A percentile compares a stretch with the other conserved stretches of the same genome.
Conservation (phyloP, 2,797 vertebrate genomes). For the Botia almorhae region DNA sequence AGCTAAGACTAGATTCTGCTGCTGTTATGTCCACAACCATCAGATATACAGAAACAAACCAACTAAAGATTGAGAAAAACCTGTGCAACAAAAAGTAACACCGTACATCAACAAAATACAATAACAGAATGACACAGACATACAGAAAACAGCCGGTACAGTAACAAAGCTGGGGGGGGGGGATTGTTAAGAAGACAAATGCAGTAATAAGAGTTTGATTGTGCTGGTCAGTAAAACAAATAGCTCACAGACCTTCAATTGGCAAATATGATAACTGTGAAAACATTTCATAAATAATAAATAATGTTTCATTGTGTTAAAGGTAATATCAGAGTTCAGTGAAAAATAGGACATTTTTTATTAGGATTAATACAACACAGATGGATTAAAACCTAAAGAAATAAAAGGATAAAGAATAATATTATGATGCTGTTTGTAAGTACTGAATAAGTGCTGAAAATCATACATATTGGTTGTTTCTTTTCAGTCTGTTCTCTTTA, state of each 20-base stretch:
- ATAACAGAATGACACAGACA: not conserved
- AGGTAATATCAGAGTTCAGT: conserved; percentile 14
- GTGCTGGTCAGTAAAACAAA: conserved; percentile 15
- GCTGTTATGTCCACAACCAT: not conserved
- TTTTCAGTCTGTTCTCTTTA: not conserved
- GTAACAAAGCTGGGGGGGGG: conserved; percentile 54
- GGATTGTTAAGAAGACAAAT: conserved; percentile 49
- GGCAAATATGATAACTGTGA: not conserved
- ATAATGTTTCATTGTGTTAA: conserved; percentile 9
- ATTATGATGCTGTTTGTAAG: not conserved
- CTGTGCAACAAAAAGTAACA: not conserved
- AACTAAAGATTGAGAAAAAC: not conserved
- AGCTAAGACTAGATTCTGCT: conserved; percentile 1
- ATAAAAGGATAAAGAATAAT: not conserved
- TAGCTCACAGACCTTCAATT: not conserved
- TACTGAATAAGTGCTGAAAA: not conserved
- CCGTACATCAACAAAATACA: not conserved
- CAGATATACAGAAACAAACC: not conserved
- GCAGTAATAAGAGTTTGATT: conserved; percentile 49
- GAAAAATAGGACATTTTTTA: conserved; percentile 9
- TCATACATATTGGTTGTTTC: not conserved
- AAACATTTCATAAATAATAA: conserved; percentile 34
- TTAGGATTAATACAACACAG: not conserved
- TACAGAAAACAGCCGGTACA: conserved; percentile 43
- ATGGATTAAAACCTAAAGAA: not conserved